Evolutionary conservation across 2,797 vertebrate genomes (phyloP), one percentile per base, ranked within the genome.

Genomic region (Gobionotothen gibberifrons): DNA sequence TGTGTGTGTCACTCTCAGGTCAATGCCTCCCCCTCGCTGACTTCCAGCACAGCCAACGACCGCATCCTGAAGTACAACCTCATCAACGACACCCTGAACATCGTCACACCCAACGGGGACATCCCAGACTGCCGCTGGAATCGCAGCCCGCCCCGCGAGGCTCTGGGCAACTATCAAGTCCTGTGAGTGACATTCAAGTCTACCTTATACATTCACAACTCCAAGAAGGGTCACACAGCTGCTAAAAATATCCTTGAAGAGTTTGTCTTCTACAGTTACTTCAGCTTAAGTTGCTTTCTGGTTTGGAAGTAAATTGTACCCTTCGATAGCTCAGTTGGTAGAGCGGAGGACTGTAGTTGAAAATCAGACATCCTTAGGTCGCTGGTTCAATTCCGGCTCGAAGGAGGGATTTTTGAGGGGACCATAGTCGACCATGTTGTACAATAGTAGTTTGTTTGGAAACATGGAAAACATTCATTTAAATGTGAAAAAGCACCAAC

Each of bases 41-140:
- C 98, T 68, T 98, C 98, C 87, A 99, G 97, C 93, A 99, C 98
- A 0, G 97, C 98, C 67, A 99, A 99, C 0, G 98, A 99, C 79
- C 97, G 98, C 4, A 99, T 99, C 91, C 93, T 99, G 19, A 99
- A 99, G 86, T 99, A 99, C 85, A 98, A 98, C 93, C 96, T 99
- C 51, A 98, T 99, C 76, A 99, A 99, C 9, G 98, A 99, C 92
- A 99, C 97, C 0, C 96, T 99, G 42, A 99, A 99, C 83, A 98
- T 99, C 0, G 97, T 98, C 2, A 96, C 96, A 9, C 98, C 98
- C 5, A 98, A 96, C 0, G 96, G 96, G 0, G 97, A 99, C 47
- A 95, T 99, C 78, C 97, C 98, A 1, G 98, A 99, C 93, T 97
- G 96, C 82, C 96, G 97, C 74, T 98, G 97, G 96, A 99, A 97